A percentile compares a stretch with the other conserved stretches of the same genome.
Conservation (phyloP, 2,113 vertebrate genomes). For the Chinchilla lanigera region DNA sequence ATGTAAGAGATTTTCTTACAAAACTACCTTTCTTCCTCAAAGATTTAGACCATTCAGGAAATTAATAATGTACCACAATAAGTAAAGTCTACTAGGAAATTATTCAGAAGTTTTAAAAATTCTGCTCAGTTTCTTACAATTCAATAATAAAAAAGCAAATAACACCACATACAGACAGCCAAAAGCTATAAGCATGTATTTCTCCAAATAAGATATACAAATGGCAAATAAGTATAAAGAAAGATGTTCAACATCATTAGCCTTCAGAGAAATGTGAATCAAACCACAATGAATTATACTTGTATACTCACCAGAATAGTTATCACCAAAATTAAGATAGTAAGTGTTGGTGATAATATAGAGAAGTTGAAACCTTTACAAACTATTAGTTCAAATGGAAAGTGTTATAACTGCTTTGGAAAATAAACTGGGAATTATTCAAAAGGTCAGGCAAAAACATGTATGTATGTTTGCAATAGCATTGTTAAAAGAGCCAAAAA, state of each 20-base stretch:
- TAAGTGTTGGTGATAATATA: background rate
- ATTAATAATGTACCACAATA: background rate
- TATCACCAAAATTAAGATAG: background rate
- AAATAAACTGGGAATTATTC: background rate
- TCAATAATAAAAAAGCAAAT: constrained; percentile 40
- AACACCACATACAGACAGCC: background rate
- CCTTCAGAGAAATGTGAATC: background rate
- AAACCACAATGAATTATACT: background rate
- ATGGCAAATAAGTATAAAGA: background rate
- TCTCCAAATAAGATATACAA: constrained; percentile 49
- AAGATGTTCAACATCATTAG: background rate
- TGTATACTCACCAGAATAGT: background rate
- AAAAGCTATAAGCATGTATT: background rate
- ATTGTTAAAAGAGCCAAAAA: constrained; percentile 17
- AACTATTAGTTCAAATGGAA: constrained; percentile 35
- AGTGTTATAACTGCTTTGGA: background rate
- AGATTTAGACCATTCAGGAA: background rate
- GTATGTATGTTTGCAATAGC: background rate
- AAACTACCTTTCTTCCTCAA: constrained; percentile 13
- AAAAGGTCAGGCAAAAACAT: background rate
- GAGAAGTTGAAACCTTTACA: background rate
- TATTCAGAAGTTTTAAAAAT: constrained; percentile 47
- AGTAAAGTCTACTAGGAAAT: background rate
- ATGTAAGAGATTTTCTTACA: background rate
- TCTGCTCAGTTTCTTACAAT: constrained; percentile 13